A percentile compares a stretch with the other conserved stretches of the same genome.
These are phyloP conservation scores for Drosophila fuyamai DNA, from an alignment of 1,140 invertebrate genomes.

Conservation along the genomic window DNA sequence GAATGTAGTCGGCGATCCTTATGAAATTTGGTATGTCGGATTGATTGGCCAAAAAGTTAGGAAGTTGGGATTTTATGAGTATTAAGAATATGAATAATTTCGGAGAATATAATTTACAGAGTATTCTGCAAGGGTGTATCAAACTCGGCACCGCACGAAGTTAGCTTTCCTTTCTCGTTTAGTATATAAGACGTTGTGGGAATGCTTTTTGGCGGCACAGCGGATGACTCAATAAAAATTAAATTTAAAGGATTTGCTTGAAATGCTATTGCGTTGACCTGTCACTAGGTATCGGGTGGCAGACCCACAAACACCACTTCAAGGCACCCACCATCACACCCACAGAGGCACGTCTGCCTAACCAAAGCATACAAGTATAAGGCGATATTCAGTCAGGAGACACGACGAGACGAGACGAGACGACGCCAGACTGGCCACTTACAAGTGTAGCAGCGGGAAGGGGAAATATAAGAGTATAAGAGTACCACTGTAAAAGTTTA, in stretches of 20 bases:
- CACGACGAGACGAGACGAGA: background rate
- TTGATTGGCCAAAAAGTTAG: too few species aligned
- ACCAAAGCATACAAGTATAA: background rate
- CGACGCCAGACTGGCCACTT: slow-evolving; percentile 1
- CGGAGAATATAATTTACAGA: too few species aligned
- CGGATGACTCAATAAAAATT: background rate
- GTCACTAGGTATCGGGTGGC: background rate
- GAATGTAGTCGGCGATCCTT: too few species aligned
- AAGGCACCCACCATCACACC: background rate
- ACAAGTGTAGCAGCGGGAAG: background rate
- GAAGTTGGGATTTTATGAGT: too few species aligned
- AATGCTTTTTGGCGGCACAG: background rate
- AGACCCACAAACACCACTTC: background rate
- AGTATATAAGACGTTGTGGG: background rate
- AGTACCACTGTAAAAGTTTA: background rate
- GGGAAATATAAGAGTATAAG: background rate
- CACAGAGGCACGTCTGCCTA: background rate
- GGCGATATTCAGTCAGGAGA: background rate
- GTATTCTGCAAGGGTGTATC: too few species aligned
- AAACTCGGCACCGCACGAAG: too few species aligned
- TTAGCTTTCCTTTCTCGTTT: too few species aligned
- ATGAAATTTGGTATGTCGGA: too few species aligned
- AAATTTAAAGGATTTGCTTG: background rate
- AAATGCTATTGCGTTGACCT: background rate
- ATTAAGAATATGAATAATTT: too few species aligned